Percentiles rank a stretch among this genome's conserved stretches.
phyloP scores from a whole-genome alignment of 2,888 invertebrate species.

The Bellardia pandia region DNA sequence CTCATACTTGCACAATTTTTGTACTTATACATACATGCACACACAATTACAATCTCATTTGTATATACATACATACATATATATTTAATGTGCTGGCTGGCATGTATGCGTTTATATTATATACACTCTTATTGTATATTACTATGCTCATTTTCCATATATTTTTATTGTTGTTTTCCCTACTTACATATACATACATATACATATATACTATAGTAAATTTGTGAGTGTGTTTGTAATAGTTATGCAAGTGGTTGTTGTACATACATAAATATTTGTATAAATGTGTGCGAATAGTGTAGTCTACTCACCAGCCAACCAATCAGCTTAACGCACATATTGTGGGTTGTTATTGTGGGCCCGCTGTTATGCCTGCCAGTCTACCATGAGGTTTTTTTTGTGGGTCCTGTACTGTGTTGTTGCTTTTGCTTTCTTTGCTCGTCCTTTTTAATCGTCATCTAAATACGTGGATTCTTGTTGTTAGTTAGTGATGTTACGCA shows the following conservation, averaged over 20 bases:
- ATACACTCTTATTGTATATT: constrained; percentile 46
- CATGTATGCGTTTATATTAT: constrained; percentile 4
- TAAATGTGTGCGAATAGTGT: constrained; percentile 31
- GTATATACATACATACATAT: background rate
- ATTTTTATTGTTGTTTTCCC: constrained; percentile 57
- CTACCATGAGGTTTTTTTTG: constrained; percentile 37
- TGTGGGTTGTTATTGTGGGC: constrained; percentile 70
- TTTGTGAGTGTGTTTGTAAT: background rate
- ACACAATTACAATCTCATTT: constrained; percentile 22
- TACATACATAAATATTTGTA: constrained; percentile 2
- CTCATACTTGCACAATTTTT: constrained; percentile 41
- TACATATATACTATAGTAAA: too few relatives aligned
- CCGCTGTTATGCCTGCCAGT: background rate
- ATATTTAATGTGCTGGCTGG: constrained; percentile 24
- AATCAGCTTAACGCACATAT: constrained; percentile 81
- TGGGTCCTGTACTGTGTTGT: constrained; percentile 38
- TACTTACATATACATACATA: constrained; percentile 36
- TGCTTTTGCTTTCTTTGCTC: background rate
- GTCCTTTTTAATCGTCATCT: constrained; percentile 28
- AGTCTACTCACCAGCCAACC: constrained; percentile 78
- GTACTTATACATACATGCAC: background rate
- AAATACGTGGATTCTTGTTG: constrained; percentile 27
- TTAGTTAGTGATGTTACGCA: constrained; percentile 48
- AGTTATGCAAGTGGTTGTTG: constrained; percentile 17
- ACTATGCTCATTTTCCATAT: constrained; percentile 68